Evolutionary conservation across 2,888 invertebrate species (phyloP).

Genomic region (Macrophya alboannulata): DNA sequence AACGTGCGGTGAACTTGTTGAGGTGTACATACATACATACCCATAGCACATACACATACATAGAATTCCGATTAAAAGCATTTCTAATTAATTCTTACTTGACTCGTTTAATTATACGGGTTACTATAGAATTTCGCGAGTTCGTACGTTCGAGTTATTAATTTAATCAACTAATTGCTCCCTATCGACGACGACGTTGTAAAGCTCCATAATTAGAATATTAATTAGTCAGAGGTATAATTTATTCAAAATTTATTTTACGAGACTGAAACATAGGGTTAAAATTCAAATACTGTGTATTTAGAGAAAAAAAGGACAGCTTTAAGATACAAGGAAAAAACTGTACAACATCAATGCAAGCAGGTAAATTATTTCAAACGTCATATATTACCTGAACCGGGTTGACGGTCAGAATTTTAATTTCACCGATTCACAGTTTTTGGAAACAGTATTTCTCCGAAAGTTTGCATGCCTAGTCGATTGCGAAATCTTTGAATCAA

Average conservation of each 20-base stretch:
- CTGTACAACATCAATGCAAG: neutral
- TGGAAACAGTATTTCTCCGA: too few species aligned
- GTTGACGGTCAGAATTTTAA: too few species aligned
- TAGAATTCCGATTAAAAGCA: conserved; percentile 2
- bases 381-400: too few species aligned
- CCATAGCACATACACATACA: too few species aligned
- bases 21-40: neutral
- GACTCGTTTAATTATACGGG: conserved; percentile 12
- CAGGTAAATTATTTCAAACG: neutral
- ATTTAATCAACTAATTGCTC: conserved; percentile 48
- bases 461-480: too few species aligned
- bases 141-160: conserved; percentile 28
- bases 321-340: neutral
- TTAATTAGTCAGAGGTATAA: neutral
- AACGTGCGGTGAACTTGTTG: conserved; percentile 27
- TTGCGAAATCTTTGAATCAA: too few species aligned
- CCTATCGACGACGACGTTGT: conserved; percentile 19
- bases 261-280: neutral
- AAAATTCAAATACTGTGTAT: neutral
- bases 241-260: neutral
- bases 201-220: neutral
- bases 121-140: conserved; percentile 12
- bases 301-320: neutral
- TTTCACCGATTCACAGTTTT: too few species aligned
- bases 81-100: conserved; percentile 33